Base-by-base conservation (phyloP, 2,797 vertebrate species). In the Odontamblyopus rebecca region DNA sequence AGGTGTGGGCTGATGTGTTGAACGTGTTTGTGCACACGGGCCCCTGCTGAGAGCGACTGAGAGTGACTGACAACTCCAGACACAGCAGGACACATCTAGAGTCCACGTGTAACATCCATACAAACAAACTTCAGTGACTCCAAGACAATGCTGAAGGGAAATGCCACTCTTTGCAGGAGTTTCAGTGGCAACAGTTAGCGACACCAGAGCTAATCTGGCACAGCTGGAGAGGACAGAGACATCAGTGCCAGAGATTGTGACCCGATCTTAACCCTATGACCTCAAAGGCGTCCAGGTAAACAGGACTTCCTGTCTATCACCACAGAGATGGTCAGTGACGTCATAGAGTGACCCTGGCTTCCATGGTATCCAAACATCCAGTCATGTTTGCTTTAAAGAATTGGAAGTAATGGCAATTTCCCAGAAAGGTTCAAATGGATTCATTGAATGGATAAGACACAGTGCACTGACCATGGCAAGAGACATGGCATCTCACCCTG, bases 241-340 rank as follows among this genome's bases (percentile, higher is more conserved):
- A 75, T 67, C 26, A 6, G 2, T 60, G 27, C 59, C 57, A 63
- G 51, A 59, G 79, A 73, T 80, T 78, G 74, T 74, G 68, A 56
- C 54, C 67, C 29, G 64, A 70, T 54, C 70, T 71, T 18, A 27
- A 50, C 67, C n/a, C 16, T 35, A 18, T 2, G 64, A 54, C 61
- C 62, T 54, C 59, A 53, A 26, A 35, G 62, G 62, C 27, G 53
- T 61, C 12, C 86, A 90, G 88, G 86, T 86, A 88, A 86, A 89
- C 88, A 88, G 89, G 89, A 91, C 80, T 85, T 89, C 85, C 88
- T 88, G 60, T 68, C 80, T 61, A 79, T 88, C 85, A 86, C 82
- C 86, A 76, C 76, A 12, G 41, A 81, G 66, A 41, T 41, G 75
- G 60, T 54, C 69, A 32, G 72, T 88, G 80, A 88, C 78, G 77